A percentile compares a stretch with the other conserved stretches of the same genome.
These are phyloP conservation scores for Pseudomyrmex cubaensis DNA, from an alignment of 1,140 invertebrate species.

Conservation along the genomic window DNA sequence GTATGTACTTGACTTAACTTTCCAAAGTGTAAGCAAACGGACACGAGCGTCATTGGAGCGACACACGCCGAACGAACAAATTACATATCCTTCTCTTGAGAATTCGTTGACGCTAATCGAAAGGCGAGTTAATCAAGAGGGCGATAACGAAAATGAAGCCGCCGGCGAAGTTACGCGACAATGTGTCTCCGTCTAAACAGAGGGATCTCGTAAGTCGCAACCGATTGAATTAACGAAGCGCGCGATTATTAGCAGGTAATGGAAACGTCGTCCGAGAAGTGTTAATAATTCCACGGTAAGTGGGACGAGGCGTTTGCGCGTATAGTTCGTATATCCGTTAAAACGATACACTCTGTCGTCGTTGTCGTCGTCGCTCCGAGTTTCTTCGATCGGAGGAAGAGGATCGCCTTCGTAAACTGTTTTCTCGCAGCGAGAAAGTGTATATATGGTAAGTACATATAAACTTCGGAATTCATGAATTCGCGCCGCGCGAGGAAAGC, in stretches of 20 bases:
- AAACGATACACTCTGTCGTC: slow-evolving; percentile 23
- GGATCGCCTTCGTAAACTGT: slow-evolving; percentile 8
- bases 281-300: slow-evolving; percentile 46
- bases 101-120: slow-evolving; percentile 36
- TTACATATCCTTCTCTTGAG: slow-evolving; percentile 8
- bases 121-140: slow-evolving; percentile 14
- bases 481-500: background rate
- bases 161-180: slow-evolving; percentile 45
- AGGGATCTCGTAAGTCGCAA: slow-evolving; percentile 34
- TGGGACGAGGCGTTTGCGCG: background rate
- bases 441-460: background rate
- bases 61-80: background rate
- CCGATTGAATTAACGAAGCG: slow-evolving; percentile 53
- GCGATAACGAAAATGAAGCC: slow-evolving; percentile 43
- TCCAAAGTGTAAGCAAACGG: too few relatives aligned
- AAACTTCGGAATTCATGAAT: slow-evolving; percentile 1
- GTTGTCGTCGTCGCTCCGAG: background rate
- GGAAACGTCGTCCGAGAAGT: slow-evolving; percentile 51
- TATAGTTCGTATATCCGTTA: slow-evolving; percentile 10
- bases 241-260: slow-evolving; percentile 55
- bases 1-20: background rate
- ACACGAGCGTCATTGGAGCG: background rate
- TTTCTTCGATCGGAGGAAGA: slow-evolving; percentile 16
- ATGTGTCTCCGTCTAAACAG: slow-evolving; percentile 56
- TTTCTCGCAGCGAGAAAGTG: background rate